Evolutionary conservation across 1,140 invertebrate genomes (phyloP), one percentile per base, ranked within the genome.

Genomic region (Plutomurus gul): DNA sequence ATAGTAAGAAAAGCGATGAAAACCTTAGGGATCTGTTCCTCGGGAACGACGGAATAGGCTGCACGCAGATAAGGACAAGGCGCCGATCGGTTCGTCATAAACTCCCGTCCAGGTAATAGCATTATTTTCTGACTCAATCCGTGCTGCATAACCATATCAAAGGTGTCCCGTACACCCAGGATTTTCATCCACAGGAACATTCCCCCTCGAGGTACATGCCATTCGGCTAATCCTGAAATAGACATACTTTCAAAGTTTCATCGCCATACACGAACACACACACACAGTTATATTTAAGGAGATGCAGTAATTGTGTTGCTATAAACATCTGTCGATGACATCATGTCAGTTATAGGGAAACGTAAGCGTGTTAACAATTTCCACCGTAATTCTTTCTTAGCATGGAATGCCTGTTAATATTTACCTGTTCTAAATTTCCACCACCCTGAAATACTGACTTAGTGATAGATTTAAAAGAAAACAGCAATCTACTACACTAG

Each of bases 171-270:
- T 0, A 94, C 87, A 6, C 89, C 91, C 10, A 86, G 87, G 1
- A 93, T 88, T 84, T 91, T 90, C 11, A 94, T 88, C 93, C 93
- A 95, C 11, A 94, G 87, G 86, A 94, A 94, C 88, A 95, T 91
- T 1, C 93, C 93, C 16, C 90, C 93, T 1, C 85, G 85, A 0
- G 93, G 93, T 37, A 88, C 82, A 6, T 86, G 84, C 89, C 92
- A 94, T 46, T 92, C 90, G 4, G 89, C 92, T 1, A 94, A 85
- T 39, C 89, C 90, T 88, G 84, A 82, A 82, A 81, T 56, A 8
- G 22, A 56, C 20, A n/a, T 8, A 56, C 49, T 20, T 11, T n/a
- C 20, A 11, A n/a, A 22, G 49, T 56, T 56, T n/a, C 22, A 56
- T 8, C 13, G n/a, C n/a, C n/a, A n/a, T n/a, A n/a, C n/a, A n/a